These are phyloP conservation scores for Scotopteryx bipunctaria DNA, from an alignment of 2,888 invertebrate species.

Conservation along the genomic window DNA sequence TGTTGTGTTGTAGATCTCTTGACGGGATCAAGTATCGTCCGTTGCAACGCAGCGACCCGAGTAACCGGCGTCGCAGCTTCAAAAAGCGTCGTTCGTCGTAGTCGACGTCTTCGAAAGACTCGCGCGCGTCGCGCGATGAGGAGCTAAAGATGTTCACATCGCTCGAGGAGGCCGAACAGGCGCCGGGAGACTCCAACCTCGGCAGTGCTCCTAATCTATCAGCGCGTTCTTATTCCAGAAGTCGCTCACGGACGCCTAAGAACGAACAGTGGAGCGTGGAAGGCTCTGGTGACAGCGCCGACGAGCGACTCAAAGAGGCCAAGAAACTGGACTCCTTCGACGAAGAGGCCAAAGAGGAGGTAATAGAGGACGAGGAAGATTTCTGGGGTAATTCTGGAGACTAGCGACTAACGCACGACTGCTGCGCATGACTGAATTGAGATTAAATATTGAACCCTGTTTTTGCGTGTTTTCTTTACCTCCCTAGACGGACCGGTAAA, in stretches of 20 bases:
- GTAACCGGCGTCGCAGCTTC: slow-evolving; percentile 83
- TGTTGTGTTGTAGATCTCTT: slow-evolving; percentile 83
- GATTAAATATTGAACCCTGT: slow-evolving; percentile 69
- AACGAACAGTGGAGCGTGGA: slow-evolving; percentile 62
- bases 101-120: slow-evolving; percentile 84
- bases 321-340: slow-evolving; percentile 72
- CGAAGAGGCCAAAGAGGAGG: slow-evolving; percentile 71
- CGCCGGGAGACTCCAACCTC: slow-evolving; percentile 56
- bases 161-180: slow-evolving; percentile 84
- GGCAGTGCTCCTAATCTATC: slow-evolving; percentile 79
- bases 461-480: slow-evolving; percentile 64
- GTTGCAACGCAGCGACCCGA: slow-evolving; percentile 84
- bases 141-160: slow-evolving; percentile 86
- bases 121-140: slow-evolving; percentile 85
- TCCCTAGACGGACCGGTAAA: slow-evolving; percentile 47
- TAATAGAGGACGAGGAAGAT: slow-evolving; percentile 71
- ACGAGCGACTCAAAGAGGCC: slow-evolving; percentile 57
- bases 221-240: slow-evolving; percentile 81
- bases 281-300: slow-evolving; percentile 51
- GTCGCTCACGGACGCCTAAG: slow-evolving; percentile 74
- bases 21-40: slow-evolving; percentile 86
- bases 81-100: slow-evolving; percentile 85
- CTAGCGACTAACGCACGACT: slow-evolving; percentile 67
- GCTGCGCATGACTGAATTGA: slow-evolving; percentile 75
- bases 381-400: slow-evolving; percentile 77